phyloP scores from a whole-genome alignment of 2,113 vertebrate species.

The Dasyprocta punctata region DNA sequence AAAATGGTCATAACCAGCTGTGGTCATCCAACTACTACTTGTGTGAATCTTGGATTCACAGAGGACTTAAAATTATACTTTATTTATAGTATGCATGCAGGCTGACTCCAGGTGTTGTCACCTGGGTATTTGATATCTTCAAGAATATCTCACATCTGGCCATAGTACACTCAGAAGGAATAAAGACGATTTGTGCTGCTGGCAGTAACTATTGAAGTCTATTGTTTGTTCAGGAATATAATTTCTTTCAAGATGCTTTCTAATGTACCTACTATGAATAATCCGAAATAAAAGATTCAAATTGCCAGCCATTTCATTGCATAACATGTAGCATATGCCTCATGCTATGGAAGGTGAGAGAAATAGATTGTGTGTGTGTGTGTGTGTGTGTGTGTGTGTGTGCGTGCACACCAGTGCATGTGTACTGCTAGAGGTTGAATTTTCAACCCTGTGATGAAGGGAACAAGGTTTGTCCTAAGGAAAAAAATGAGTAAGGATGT shows the following conservation, averaged over 20 bases:
- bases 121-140: background rate
- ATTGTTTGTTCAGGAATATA: background rate
- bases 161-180: background rate
- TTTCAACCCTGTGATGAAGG: background rate
- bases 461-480: background rate
- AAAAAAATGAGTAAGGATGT: background rate
- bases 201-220: background rate
- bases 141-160: background rate
- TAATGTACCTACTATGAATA: background rate
- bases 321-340: background rate
- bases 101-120: background rate
- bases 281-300: background rate
- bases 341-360: background rate
- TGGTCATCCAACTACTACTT: background rate
- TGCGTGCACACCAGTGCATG: background rate
- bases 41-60: background rate
- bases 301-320: background rate
- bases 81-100: background rate
- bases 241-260: background rate
- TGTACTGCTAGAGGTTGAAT: background rate
- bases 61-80: background rate
- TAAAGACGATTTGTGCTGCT: background rate
- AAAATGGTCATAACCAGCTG: background rate
- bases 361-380: background rate
- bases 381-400: background rate